Evolutionary conservation across 2,888 invertebrate genomes (phyloP), one percentile per base, ranked within the genome.

Genomic region (Andricus curvator): DNA sequence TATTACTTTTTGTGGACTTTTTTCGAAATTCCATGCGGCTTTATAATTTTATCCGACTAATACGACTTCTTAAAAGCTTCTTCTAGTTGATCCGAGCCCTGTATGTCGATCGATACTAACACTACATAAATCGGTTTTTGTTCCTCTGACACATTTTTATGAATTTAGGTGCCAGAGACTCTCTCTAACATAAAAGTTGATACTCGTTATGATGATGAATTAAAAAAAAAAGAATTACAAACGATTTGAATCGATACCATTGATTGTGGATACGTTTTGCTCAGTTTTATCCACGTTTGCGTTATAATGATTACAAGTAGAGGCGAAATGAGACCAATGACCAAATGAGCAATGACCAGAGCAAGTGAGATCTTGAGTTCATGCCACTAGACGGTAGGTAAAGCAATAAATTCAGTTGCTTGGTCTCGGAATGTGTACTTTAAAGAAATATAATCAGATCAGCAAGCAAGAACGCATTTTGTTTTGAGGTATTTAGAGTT

Each of bases 81-180:
- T 37, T 37, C 0, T 37, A 1, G 8, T 37, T 9, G 37, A 37
- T 37, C 37, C 37, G 37, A 37, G 37, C 9, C 37, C 9, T 8
- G 2, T 41, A 76, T 74, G 17, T 13, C 33, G 37, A 78, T 48
- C 22, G 66, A 81, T 86, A 86, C 88, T 88, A 90, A 88, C 89
- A 88, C 48, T 17, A 86, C 88, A 87, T 88, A 86, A 88, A 90
- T 89, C 87, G 90, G 89, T 88, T 88, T 87, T 86, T 89, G 90
- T 89, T 90, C 89, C 88, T 92, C 91, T 92, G 90, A 91, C 90
- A 90, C 90, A 89, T 91, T 92, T 92, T 92, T 93, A 93, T 93
- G 92, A 92, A 93, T 92, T 88, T 91, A 93, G 92, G 92, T 93
- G 89, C 90, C 92, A 91, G 91, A 91, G 89, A 90, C 86, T 91